Percentiles rank a stretch among this genome's conserved stretches.
Evolutionary conservation across 2,113 vertebrate genomes (phyloP).

Genomic region (Nibea coibor): DNA sequence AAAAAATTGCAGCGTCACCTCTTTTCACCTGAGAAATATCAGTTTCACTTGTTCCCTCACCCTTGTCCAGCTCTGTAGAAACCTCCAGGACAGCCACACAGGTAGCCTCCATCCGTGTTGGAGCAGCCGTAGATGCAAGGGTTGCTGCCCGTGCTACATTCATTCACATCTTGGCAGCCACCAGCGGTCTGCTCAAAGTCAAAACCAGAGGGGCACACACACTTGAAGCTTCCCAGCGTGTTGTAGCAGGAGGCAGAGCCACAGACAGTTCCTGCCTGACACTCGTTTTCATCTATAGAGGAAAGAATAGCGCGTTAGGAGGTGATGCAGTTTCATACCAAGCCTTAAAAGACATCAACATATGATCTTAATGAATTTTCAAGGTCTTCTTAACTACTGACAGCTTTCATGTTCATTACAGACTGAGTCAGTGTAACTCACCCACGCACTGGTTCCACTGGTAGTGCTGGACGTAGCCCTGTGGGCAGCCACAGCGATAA

Average conservation of each 20-base stretch:
- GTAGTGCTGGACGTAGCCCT: slow-evolving; percentile 95
- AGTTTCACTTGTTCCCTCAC: slow-evolving; percentile 78
- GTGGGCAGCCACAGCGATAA: slow-evolving; percentile 92
- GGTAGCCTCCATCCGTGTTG: slow-evolving; percentile 93
- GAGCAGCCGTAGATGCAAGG: slow-evolving; percentile 94
- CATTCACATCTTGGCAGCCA: slow-evolving; percentile 94
- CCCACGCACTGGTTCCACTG: slow-evolving; percentile 98
- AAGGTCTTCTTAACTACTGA: not conserved
- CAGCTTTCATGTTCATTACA: not conserved
- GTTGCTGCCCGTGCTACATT: slow-evolving; percentile 84
- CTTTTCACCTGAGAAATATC: not conserved
- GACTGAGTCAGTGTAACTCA: slow-evolving; percentile 69
- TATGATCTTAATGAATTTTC: too few species aligned
- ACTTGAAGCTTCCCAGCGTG: slow-evolving; percentile 94
- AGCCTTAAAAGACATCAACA: not conserved
- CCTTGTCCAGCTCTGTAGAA: slow-evolving; percentile 94
- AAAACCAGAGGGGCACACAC: slow-evolving; percentile 94
- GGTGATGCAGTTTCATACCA: not conserved
- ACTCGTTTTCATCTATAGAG: slow-evolving; percentile 92
- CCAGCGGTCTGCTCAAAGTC: slow-evolving; percentile 87
- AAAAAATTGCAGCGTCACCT: not conserved
- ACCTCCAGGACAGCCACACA: slow-evolving; percentile 92
- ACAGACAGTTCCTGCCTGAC: slow-evolving; percentile 83
- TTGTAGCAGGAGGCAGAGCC: slow-evolving; percentile 96
- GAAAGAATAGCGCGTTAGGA: not conserved